Percentiles rank a stretch among this genome's conserved stretches.
Conservation (phyloP, 2,113 vertebrate species). For the Leucosticte australis region DNA sequence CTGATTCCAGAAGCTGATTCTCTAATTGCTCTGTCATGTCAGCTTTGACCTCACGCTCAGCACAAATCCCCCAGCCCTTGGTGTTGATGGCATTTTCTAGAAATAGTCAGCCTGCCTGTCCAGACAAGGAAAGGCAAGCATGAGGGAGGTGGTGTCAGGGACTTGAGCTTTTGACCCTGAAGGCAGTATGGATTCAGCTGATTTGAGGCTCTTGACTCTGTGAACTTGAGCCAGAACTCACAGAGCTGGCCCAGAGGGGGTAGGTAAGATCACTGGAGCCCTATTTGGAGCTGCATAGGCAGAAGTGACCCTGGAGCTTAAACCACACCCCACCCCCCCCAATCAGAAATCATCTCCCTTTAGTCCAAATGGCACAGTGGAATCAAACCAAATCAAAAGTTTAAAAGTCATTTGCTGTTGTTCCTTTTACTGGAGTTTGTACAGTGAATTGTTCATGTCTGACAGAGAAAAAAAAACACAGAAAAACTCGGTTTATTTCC, state of each 20-base stretch:
- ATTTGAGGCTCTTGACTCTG: neutral
- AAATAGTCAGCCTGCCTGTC: neutral
- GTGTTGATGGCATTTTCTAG: neutral
- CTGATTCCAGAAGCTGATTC: constrained; percentile 34
- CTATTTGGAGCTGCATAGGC: neutral
- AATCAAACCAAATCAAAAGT: neutral
- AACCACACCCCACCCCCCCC: neutral
- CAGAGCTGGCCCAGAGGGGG: fast-evolving
- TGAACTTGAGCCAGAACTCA: neutral
- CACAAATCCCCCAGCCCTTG: neutral
- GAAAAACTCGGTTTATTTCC: neutral
- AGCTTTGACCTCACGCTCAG: neutral
- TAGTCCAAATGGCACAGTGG: neutral
- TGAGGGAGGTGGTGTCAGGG: neutral
- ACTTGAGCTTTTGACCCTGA: neutral
- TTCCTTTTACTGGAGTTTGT: neutral
- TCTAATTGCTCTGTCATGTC: neutral
- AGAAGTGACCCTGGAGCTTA: neutral
- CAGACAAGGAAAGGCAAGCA: neutral
- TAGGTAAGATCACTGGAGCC: neutral
- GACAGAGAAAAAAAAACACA: neutral
- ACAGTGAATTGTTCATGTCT: neutral
- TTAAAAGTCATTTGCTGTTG: neutral
- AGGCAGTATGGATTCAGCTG: neutral
- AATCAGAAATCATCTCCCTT: neutral